A percentile compares a stretch with the other conserved stretches of the same genome.
These are phyloP conservation scores for Sphaerophoria rueppellii DNA, from an alignment of 2,888 invertebrate species.

Conservation along the genomic window DNA sequence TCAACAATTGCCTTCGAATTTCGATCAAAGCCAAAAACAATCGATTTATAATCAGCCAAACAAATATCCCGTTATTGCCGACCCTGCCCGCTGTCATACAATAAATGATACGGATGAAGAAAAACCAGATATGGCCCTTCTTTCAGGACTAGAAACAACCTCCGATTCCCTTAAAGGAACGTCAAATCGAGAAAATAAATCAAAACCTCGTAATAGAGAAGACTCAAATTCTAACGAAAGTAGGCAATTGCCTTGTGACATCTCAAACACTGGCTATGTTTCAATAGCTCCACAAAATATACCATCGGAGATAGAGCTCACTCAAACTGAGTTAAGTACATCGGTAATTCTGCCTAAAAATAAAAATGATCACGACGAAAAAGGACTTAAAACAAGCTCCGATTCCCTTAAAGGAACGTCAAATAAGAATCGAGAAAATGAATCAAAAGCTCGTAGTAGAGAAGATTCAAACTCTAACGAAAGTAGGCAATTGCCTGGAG, in stretches of 20 bases:
- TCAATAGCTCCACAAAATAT: slow-evolving; percentile 35
- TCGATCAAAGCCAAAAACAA: slow-evolving; percentile 32
- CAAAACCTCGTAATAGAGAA: neutral
- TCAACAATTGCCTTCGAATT: slow-evolving; percentile 45
- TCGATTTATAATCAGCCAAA: neutral
- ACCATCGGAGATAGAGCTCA: slow-evolving; percentile 37
- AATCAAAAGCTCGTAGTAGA: neutral
- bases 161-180: too few species aligned
- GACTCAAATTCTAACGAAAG: neutral
- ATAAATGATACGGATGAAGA: neutral
- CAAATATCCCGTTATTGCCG: neutral
- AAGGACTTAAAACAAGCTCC: too few species aligned
- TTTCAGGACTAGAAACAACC: too few species aligned
- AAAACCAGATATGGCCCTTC: too few species aligned
- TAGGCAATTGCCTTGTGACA: neutral
- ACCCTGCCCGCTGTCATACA: neutral
- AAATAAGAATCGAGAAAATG: too few species aligned
- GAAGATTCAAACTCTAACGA: neutral
- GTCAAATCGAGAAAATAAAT: too few species aligned
- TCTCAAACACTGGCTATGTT: slow-evolving; percentile 16
- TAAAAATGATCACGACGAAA: too few species aligned
- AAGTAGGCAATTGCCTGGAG: neutral
- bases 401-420: too few species aligned
- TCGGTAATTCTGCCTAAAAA: neutral
- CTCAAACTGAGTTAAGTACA: slow-evolving; percentile 8